These are phyloP conservation scores for Dasyprocta punctata DNA, from an alignment of 2,113 vertebrate genomes.

Conservation along the genomic window DNA sequence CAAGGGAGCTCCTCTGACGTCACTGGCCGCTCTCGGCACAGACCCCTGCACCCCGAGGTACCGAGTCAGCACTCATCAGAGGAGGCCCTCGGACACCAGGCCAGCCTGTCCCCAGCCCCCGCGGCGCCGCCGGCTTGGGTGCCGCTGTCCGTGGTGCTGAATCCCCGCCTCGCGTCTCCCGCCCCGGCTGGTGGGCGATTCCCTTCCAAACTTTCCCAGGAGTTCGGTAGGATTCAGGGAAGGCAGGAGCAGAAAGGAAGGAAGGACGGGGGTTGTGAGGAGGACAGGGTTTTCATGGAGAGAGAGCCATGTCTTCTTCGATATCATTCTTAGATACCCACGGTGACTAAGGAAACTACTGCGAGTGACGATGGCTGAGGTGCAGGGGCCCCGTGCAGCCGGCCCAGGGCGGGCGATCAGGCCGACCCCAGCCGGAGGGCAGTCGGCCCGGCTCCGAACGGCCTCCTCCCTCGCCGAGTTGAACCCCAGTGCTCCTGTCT, in stretches of 20 bases:
- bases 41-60: neutral
- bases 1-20: neutral
- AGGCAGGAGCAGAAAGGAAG: neutral
- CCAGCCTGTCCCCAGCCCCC: fast-evolving
- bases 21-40: neutral
- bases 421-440: neutral
- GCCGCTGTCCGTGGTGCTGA: slow-evolving; percentile 77
- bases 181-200: fast-evolving
- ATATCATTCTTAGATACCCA: neutral
- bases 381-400: neutral
- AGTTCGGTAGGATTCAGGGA: neutral
- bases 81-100: neutral
- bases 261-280: neutral
- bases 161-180: fast-evolving
- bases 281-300: slow-evolving; percentile 23
- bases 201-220: neutral
- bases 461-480: neutral
- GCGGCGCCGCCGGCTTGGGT: fast-evolving
- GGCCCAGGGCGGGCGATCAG: neutral
- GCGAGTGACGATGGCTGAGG: neutral
- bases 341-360: neutral
- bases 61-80: neutral
- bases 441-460: neutral
- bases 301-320: neutral
- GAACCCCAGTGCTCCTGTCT: neutral